A percentile compares a stretch with the other conserved stretches of the same genome.
Evolutionary conservation across 2,888 invertebrate species (phyloP).

Genomic region (Caenorhabditis sp.): DNA sequence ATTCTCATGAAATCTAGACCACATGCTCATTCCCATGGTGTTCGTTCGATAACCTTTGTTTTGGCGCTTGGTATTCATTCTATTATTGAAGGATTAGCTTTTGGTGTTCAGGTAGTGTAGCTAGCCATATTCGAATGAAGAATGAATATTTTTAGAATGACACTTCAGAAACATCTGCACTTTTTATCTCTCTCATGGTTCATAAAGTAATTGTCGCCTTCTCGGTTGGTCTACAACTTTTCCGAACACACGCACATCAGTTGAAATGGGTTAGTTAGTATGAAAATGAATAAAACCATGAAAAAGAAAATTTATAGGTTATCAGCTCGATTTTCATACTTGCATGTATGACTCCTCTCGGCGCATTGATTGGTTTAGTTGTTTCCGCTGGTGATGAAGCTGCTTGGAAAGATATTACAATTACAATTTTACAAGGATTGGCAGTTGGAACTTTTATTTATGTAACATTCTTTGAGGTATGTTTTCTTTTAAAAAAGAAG

Average conservation of each 20-base stretch:
- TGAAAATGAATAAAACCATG: neutral
- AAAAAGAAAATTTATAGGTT: conserved; percentile 23
- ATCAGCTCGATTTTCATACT: conserved; percentile 70
- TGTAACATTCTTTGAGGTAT: conserved; percentile 90
- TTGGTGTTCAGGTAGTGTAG: conserved; percentile 58
- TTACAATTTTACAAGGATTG: conserved; percentile 79
- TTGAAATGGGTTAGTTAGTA: conserved; percentile 57
- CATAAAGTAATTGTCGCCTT: conserved; percentile 75
- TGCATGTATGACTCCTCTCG: conserved; percentile 80
- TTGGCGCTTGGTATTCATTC: conserved; percentile 76
- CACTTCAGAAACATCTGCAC: conserved; percentile 38
- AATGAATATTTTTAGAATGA: conserved; percentile 16
- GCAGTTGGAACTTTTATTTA: conserved; percentile 91
- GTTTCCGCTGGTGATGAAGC: conserved; percentile 50
- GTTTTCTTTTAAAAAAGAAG: conserved; percentile 72
- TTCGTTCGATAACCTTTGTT: conserved; percentile 74
- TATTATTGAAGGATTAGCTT: conserved; percentile 74
- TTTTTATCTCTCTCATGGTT: conserved; percentile 68
- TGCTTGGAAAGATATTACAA: conserved; percentile 41
- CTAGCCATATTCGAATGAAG: neutral
- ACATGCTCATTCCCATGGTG: conserved; percentile 70
- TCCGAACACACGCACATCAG: conserved; percentile 70
- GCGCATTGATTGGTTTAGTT: conserved; percentile 71
- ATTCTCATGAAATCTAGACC: conserved; percentile 69
- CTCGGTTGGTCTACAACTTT: conserved; percentile 74